Evolutionary conservation across 2,113 vertebrate species (phyloP).

Genomic region (Phyllostomus hastatus): DNA sequence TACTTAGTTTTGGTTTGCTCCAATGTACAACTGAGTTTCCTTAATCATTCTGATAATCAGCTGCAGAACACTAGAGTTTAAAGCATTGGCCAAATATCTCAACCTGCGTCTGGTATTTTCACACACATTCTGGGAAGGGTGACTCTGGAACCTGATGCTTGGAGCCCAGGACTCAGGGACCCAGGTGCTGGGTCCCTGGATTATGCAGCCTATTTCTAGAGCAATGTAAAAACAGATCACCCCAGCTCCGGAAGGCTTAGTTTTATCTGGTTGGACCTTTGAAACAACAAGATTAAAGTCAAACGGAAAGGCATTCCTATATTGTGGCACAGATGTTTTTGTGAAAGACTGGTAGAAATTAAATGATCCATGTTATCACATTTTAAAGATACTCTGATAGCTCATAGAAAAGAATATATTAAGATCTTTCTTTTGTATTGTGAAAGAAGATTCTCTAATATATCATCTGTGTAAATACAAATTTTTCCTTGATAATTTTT

Average conservation of each 20-base stretch:
- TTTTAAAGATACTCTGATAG: not conserved
- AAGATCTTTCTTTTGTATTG: not conserved
- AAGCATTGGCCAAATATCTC: not conserved
- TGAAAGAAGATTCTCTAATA: not conserved
- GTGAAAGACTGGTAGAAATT: not conserved
- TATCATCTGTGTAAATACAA: not conserved
- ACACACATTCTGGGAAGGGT: not conserved
- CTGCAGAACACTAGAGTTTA: not conserved
- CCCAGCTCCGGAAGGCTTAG: not conserved
- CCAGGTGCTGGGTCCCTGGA: not conserved
- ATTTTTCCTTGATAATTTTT: constrained; percentile 20
- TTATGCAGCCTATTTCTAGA: not conserved
- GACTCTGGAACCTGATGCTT: not conserved
- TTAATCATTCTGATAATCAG: not conserved
- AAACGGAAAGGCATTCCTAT: not conserved
- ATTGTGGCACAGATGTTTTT: not conserved
- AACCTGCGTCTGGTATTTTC: not conserved
- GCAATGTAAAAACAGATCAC: not conserved
- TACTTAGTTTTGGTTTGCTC: not conserved
- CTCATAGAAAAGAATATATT: not conserved
- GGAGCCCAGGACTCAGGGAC: not conserved
- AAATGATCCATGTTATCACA: not conserved
- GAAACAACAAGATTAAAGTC: not conserved
- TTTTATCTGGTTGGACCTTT: not conserved
- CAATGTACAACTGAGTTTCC: not conserved